Percentiles rank a stretch among this genome's conserved stretches.
Evolutionary conservation across 2,797 vertebrate genomes (phyloP).

Genomic region (Parauchenoglanis punctatus): DNA sequence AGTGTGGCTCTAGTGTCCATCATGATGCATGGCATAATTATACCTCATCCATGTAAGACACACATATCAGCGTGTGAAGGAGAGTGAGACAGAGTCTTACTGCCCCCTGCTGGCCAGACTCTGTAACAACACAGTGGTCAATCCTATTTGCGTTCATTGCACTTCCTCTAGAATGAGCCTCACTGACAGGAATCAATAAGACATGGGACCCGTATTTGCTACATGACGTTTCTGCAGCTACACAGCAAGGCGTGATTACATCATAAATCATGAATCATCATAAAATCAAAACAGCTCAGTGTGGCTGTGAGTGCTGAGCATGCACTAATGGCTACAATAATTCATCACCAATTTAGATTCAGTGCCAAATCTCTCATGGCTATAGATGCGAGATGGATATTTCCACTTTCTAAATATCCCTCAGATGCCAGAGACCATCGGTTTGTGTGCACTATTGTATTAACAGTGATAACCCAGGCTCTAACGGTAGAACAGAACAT

Average conservation of each 20-base stretch:
- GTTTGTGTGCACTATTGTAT: not conserved
- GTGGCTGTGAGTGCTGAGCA: not conserved
- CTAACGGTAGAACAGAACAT: not conserved
- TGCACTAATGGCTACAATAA: no score
- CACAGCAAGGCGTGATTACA: not conserved
- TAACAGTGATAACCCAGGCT: not conserved
- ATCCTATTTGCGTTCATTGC: not conserved
- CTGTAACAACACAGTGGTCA: constrained; percentile 49
- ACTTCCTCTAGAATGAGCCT: no score
- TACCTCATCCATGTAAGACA: not conserved
- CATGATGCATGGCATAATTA: not conserved
- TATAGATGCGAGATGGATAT: not conserved
- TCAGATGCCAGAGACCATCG: not conserved
- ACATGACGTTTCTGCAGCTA: not conserved
- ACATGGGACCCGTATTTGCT: not conserved
- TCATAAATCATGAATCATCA: not conserved
- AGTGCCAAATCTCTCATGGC: not conserved
- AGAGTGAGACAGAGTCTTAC: not conserved
- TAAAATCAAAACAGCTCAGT: not conserved
- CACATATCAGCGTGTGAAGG: not conserved
- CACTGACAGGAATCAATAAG: not conserved
- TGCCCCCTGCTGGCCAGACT: constrained; percentile 67
- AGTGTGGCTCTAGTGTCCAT: not conserved
- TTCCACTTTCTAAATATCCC: not conserved
- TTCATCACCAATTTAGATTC: not conserved